A percentile compares a stretch with the other conserved stretches of the same genome.
Conservation (phyloP, 2,888 invertebrate genomes). For the Sicus ferrugineus region DNA sequence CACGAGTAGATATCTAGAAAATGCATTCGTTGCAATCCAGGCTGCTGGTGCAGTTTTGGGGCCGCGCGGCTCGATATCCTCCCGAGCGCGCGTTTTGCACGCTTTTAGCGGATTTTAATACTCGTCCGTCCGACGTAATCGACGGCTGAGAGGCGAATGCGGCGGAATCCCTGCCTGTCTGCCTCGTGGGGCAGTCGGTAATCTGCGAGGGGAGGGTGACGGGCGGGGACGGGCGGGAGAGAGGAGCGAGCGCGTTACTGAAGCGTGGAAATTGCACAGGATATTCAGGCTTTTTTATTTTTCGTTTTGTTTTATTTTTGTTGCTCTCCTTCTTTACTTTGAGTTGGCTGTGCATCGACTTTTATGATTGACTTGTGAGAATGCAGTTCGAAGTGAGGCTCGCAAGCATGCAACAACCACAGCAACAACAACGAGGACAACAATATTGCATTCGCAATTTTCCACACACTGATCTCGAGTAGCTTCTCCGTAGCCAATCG, state of each 20-base stretch:
- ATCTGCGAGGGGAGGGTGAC: not conserved
- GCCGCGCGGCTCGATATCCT: not conserved
- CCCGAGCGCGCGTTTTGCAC: not conserved
- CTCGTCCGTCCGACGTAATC: constrained; percentile 26
- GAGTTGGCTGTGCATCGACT: constrained; percentile 17
- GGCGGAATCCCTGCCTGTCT: too few relatives aligned
- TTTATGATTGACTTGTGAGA: constrained; percentile 29
- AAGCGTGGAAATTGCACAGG: not conserved
- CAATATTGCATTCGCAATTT: not conserved
- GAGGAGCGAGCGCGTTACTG: not conserved
- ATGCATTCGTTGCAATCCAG: constrained; percentile 26
- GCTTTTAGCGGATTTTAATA: constrained; percentile 29
- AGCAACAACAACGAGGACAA: constrained; percentile 8
- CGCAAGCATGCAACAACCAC: not conserved
- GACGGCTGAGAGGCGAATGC: constrained; percentile 21
- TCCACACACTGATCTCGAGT: not conserved
- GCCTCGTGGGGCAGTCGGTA: not conserved
- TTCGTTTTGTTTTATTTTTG: not conserved
- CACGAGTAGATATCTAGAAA: constrained; percentile 22
- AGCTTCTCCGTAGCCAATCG: constrained; percentile 15
- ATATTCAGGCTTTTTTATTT: not conserved
- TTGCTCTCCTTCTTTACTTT: not conserved
- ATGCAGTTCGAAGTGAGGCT: constrained; percentile 13
- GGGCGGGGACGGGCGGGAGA: not conserved
- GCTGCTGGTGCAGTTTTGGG: not conserved